Percentiles rank a stretch among this genome's conserved stretches.
Conservation (phyloP, 2,113 vertebrate species). For the Plecturocebus donacophilus region DNA sequence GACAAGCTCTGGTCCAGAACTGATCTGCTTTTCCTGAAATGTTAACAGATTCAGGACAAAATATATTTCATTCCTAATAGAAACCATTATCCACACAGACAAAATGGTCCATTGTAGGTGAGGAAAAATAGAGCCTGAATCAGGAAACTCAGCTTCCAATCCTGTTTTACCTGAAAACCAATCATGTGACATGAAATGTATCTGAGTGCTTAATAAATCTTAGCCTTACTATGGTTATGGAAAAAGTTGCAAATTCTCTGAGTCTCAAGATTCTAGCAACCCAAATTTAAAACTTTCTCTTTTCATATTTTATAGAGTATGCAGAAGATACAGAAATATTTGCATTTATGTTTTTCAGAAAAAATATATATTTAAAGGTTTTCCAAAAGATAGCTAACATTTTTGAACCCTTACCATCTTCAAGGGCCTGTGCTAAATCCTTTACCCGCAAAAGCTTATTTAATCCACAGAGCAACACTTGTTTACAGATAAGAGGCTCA, state of each 20-base stretch:
- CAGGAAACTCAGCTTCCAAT: conserved; percentile 50
- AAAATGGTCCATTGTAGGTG: not conserved
- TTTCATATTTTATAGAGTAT: not conserved
- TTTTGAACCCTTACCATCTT: not conserved
- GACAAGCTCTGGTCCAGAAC: conserved; percentile 1
- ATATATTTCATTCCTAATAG: not conserved
- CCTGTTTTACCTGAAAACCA: conserved; percentile 30
- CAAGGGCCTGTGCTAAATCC: not conserved
- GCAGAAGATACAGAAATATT: not conserved
- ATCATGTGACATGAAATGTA: not conserved
- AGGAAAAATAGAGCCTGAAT: conserved; percentile 29
- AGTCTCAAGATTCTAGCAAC: not conserved
- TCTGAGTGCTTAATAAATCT: not conserved
- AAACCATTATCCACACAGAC: conserved; percentile 6
- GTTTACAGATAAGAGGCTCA: not conserved
- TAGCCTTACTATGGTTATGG: not conserved
- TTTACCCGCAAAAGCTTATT: not conserved
- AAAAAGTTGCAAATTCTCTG: not conserved
- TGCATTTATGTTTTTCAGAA: not conserved
- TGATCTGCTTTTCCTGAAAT: conserved; percentile 34
- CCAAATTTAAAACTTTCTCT: not conserved
- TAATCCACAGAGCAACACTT: not conserved
- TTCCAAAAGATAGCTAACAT: not conserved
- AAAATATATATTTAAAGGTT: not conserved
- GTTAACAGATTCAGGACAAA: conserved; percentile 53